Evolutionary conservation across 2,797 vertebrate species (phyloP), one percentile per base, ranked within the genome.

Genomic region (Mormyrops attenuatus): DNA sequence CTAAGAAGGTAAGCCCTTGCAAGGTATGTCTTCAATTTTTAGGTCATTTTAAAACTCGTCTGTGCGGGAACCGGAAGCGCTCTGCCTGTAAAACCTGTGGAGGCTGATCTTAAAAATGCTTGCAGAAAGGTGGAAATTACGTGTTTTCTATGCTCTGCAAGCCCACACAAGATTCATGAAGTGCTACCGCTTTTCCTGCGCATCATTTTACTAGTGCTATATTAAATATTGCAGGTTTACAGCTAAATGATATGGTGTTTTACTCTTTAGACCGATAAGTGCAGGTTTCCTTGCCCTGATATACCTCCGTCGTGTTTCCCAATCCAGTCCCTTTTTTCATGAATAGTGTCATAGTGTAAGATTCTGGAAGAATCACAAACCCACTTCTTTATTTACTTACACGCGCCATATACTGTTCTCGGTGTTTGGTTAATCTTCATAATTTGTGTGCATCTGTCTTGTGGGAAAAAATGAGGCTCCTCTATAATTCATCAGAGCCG

Each of bases 81-180:
- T 50, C 82, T 85, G 47, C 82, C 49, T 20, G 15, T 86, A 15
- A 30, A 52, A 34, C 15, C 22, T 15, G 44, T 85, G 44, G 49
- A 50, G 84, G 47, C 47, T 44, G 73, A 30, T 26, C 13, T 53
- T 34, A 15, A 22, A 34, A 15, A 30, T 22, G 84, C 26, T 86
- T 86, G 47, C 84, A 30, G 84, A 53, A 50, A 86, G 84, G 53
- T 60, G 80, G 77, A 89, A 89, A 49, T 85, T 49, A 85, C 52
- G 55, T 15, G 60, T 15, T 49, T 63, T 66, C 13, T 30, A 22
- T 30, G n/a, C 77, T n/a, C 38, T 89, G 53, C 80, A 47, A 44
- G 44, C 82, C 80, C 55, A 89, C 55, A 55, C 80, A 85, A 66
- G 3, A 44, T 85, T 52, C 47, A 30, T 50, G 49, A 85, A 85